Percentiles rank a stretch among this genome's conserved stretches.
phyloP scores from a whole-genome alignment of 2,797 vertebrate genomes.

The Notolepis coatsorum region DNA sequence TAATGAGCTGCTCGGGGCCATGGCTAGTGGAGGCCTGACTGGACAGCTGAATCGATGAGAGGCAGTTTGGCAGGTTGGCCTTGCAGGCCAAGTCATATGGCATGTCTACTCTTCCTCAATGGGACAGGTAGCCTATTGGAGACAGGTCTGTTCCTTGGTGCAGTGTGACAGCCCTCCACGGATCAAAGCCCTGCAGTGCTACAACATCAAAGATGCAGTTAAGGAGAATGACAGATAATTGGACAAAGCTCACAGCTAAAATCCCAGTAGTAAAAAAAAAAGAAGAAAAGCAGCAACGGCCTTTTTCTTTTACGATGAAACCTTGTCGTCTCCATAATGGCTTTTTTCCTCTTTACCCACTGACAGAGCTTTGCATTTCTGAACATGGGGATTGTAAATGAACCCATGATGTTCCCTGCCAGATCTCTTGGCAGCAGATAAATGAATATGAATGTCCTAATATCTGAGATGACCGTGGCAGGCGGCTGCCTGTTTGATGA shows the following conservation, averaged over 20 bases:
- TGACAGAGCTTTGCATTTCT: not conserved
- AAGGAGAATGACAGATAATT: constrained; percentile 9
- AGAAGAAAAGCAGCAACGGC: not conserved
- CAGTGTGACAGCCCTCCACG: constrained; percentile 15
- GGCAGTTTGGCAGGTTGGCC: not conserved
- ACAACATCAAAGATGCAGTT: constrained; percentile 11
- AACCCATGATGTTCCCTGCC: not conserved
- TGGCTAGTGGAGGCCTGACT: not conserved
- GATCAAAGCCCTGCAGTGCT: constrained; percentile 33
- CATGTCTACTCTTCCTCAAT: not conserved
- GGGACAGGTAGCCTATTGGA: not conserved
- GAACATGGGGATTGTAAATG: constrained; percentile 4
- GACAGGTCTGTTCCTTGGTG: not conserved
- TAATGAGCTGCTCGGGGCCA: not conserved
- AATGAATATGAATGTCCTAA: not conserved
- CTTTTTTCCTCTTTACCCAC: not conserved
- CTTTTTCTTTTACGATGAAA: constrained; percentile 1
- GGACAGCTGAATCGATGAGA: too few species aligned
- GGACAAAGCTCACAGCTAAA: not conserved
- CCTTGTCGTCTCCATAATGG: not conserved
- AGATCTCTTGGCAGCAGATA: constrained; percentile 7
- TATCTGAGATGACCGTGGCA: not conserved
- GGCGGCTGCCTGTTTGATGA: not conserved
- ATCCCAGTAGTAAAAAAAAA: not conserved
- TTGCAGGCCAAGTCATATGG: not conserved